Evolutionary conservation across 1,140 invertebrate genomes (phyloP).

Genomic region (Apis mellifera): Amel_HAv3.1 CM009935.2:11554001-11554500

Average conservation of each 20-base stretch:
- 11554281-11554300: not conserved
- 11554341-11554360: no score
- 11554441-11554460: no score
- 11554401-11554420: slow-evolving; percentile 72
- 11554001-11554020: slow-evolving; percentile 32
- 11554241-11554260: not conserved
- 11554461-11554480: slow-evolving; percentile 29
- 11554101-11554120: no score
- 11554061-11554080: not conserved
- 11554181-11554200: no score
- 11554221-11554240: slow-evolving; percentile 3
- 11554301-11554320: not conserved
- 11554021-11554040: slow-evolving; percentile 39
- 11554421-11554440: no score
- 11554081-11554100: no score
- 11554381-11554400: slow-evolving; percentile 71
- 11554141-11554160: no score
- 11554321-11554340: no score
- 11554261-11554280: not conserved
- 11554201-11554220: not conserved
- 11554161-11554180: no score
- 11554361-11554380: no score
- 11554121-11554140: slow-evolving; percentile 10
- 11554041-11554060: not conserved
- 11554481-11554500: not conserved